Base-by-base conservation (phyloP, 2,888 invertebrate species). In the Erpobdella octoculata region DNA sequence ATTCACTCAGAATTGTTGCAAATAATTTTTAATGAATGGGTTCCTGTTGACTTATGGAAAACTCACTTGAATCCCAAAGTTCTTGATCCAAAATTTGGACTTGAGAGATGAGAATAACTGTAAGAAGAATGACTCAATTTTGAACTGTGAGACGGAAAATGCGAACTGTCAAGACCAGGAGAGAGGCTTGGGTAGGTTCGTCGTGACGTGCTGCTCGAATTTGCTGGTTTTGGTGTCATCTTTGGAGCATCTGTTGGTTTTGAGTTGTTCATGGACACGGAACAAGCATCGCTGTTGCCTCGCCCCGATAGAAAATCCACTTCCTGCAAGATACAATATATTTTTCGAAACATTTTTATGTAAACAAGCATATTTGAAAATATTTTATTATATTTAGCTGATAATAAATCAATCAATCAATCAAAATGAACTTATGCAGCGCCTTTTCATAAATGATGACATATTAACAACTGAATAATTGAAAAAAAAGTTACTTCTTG, bases 401-500 rank as follows among this genome's bases (percentile, higher is more conserved):
- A n/a, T n/a, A n/a, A n/a, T n/a, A 12, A 41, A 41, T n/a, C 46
- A 41, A 41, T n/a, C 46, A 41, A 41, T n/a, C 46, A 41, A 41
- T n/a, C 46, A 41, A 41, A 41, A 12, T n/a, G n/a, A 41, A 41
- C 46, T n/a, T n/a, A n/a, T n/a, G n/a, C n/a, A n/a, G n/a, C n/a
- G n/a, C n/a, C n/a, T n/a, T n/a, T n/a, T n/a, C n/a, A n/a, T n/a
- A n/a, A n/a, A n/a, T n/a, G n/a, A n/a, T n/a, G n/a, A n/a, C n/a
- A n/a, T n/a, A n/a, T n/a, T n/a, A n/a, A n/a, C n/a, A n/a, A n/a
- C n/a, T n/a, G n/a, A n/a, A n/a, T n/a, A n/a, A n/a, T n/a, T n/a
- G n/a, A n/a, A 41, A 62, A 18, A 12, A 61, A 70, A n/a, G 21
- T 9, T 73, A 93, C 93, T 75, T 91, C 90, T 33, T 86, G 81